Conservation (phyloP, 2,113 vertebrate species). For the Climacteris rufus region DNA sequence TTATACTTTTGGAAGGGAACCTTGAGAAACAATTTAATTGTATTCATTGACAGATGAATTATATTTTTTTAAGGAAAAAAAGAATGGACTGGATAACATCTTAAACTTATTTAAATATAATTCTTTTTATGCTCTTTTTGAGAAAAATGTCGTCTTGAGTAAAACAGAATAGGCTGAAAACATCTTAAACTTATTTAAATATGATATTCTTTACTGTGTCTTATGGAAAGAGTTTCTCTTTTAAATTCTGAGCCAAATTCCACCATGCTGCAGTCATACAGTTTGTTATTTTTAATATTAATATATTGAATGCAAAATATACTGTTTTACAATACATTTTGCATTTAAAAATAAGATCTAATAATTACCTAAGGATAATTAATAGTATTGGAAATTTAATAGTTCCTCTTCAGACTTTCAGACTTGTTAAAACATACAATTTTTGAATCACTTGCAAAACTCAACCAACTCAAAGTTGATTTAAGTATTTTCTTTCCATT, state of each 20-base stretch:
- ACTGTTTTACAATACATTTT: background rate
- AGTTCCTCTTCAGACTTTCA: background rate
- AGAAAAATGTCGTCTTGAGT: background rate
- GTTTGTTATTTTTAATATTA: background rate
- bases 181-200: slow-evolving; percentile 44
- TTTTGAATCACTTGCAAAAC: background rate
- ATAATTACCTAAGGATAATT: background rate
- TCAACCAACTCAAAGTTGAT: background rate
- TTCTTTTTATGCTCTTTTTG: background rate
- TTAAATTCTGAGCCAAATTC: slow-evolving; percentile 6
- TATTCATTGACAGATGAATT: slow-evolving; percentile 11
- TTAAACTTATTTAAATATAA: slow-evolving; percentile 36
- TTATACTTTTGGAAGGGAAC: background rate
- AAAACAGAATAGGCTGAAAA: slow-evolving; percentile 9
- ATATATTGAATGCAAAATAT: background rate
- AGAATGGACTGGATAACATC: background rate
- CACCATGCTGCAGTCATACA: background rate
- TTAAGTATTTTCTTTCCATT: background rate
- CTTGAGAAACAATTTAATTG: background rate
- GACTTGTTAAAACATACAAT: background rate
- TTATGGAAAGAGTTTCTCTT: background rate
- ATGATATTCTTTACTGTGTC: background rate
- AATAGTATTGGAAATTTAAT: background rate
- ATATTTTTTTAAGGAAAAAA: background rate
- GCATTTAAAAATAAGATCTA: background rate